Evolutionary conservation across 2,797 vertebrate species (phyloP).

Genomic region (Rhadinocentrus ornatus): DNA sequence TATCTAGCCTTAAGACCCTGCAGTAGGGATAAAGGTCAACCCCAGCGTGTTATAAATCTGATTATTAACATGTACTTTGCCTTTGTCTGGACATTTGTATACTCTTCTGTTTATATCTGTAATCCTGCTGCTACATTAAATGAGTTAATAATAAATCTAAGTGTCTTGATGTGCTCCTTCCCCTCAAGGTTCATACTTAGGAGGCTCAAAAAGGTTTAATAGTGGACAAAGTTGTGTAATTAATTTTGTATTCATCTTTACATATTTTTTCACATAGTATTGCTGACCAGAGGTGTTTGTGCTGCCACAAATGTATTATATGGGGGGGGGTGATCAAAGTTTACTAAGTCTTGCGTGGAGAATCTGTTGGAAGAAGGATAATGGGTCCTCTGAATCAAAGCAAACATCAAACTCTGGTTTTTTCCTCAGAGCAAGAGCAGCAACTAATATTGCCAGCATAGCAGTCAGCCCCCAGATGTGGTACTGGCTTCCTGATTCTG

Average conservation of each 20-base stretch:
- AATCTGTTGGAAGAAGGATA: conserved; percentile 70
- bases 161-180: neutral
- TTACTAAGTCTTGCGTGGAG: conserved; percentile 80
- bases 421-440: conserved; percentile 80
- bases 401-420: conserved; percentile 85
- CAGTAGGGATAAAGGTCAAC: conserved; percentile 76
- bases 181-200: neutral
- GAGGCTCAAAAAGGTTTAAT: neutral
- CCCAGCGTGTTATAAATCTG: conserved; percentile 81
- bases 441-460: conserved; percentile 81
- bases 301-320: neutral
- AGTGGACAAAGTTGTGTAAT: neutral
- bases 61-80: conserved; percentile 86
- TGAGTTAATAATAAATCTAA: conserved; percentile 77
- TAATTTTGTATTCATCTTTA: conserved; percentile 9
- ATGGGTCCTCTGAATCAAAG: conserved; percentile 81
- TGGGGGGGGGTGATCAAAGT: conserved; percentile 74
- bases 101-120: conserved; percentile 87
- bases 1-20: conserved; percentile 80
- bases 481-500: conserved; percentile 71
- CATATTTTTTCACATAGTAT: neutral
- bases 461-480: conserved; percentile 92
- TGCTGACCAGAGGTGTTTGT: neutral
- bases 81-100: conserved; percentile 87
- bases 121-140: conserved; percentile 86